phyloP scores from a whole-genome alignment of 2,113 vertebrate species.

The Morphnarchus princeps region DNA sequence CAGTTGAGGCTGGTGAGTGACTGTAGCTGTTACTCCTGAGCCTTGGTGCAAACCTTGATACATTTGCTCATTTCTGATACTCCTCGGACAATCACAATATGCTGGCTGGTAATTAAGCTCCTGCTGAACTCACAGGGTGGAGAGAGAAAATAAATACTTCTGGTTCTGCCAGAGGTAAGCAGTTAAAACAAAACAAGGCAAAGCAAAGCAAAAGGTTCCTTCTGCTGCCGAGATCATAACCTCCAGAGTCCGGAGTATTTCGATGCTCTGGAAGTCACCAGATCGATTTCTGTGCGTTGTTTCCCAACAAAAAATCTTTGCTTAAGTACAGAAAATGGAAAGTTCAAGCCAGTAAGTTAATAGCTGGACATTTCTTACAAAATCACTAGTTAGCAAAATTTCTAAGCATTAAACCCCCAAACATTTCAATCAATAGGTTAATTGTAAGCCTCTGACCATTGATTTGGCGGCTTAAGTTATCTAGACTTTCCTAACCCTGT shows the following conservation, averaged over 20 bases:
- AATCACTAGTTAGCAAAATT: not conserved
- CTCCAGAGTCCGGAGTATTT: not conserved
- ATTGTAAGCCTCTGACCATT: not conserved
- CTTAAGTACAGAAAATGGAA: not conserved
- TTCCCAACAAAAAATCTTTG: not conserved
- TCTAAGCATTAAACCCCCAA: not conserved
- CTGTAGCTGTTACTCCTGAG: slow-evolving; percentile 61
- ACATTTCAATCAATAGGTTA: not conserved
- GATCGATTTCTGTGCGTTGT: not conserved
- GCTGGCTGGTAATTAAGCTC: slow-evolving; percentile 37
- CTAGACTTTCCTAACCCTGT: not conserved
- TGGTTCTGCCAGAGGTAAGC: slow-evolving; percentile 45
- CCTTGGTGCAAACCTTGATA: slow-evolving; percentile 11
- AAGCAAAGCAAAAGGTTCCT: slow-evolving; percentile 1
- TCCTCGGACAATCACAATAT: slow-evolving; percentile 32
- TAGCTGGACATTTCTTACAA: not conserved
- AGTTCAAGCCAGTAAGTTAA: not conserved
- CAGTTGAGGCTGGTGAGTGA: slow-evolving; percentile 68
- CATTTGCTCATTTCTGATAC: slow-evolving; percentile 49
- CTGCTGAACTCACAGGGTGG: slow-evolving; percentile 1
- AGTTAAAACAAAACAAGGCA: slow-evolving; percentile 22
- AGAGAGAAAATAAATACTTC: slow-evolving; percentile 52
- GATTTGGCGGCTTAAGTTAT: not conserved
- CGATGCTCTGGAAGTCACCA: not conserved
- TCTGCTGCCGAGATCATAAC: not conserved